phyloP scores from a whole-genome alignment of 2,888 invertebrate genomes.

The Ashinkailepas kermadecensis region DNA sequence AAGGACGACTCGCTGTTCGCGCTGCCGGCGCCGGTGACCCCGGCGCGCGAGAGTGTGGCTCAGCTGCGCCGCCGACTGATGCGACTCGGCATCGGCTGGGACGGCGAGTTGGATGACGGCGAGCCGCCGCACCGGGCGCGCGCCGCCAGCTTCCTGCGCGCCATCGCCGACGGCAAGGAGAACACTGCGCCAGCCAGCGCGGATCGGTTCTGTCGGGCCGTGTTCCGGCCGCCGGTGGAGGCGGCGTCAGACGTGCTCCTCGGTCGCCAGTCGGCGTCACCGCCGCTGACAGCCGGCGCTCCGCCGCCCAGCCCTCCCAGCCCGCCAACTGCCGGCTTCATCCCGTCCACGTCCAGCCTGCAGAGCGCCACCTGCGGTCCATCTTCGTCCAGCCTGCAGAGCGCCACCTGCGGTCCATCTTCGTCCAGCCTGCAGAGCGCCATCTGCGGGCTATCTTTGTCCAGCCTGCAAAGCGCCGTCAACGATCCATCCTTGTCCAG shows the following conservation, averaged over 20 bases:
- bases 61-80: background rate
- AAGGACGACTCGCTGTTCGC: conserved; percentile 20
- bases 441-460: too few species aligned
- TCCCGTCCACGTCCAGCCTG: background rate
- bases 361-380: background rate
- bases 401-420: too few species aligned
- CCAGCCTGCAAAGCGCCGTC: too few species aligned
- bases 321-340: background rate
- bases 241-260: too few species aligned
- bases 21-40: conserved; percentile 10
- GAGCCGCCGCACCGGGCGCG: background rate
- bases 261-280: too few species aligned
- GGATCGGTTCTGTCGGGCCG: background rate
- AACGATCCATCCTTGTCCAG: too few species aligned
- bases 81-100: conserved; percentile 8
- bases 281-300: too few species aligned
- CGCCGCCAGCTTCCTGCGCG: conserved; percentile 20
- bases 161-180: conserved; percentile 17
- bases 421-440: too few species aligned
- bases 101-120: background rate
- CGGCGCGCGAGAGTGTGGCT: conserved; percentile 9
- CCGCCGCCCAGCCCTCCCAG: too few species aligned
- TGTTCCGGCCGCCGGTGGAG: conserved; percentile 1
- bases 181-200: too few species aligned
- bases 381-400: too few species aligned